These are phyloP conservation scores for Archegozetes longisetosus DNA, from an alignment of 1,140 invertebrate species.

Conservation along the genomic window DNA sequence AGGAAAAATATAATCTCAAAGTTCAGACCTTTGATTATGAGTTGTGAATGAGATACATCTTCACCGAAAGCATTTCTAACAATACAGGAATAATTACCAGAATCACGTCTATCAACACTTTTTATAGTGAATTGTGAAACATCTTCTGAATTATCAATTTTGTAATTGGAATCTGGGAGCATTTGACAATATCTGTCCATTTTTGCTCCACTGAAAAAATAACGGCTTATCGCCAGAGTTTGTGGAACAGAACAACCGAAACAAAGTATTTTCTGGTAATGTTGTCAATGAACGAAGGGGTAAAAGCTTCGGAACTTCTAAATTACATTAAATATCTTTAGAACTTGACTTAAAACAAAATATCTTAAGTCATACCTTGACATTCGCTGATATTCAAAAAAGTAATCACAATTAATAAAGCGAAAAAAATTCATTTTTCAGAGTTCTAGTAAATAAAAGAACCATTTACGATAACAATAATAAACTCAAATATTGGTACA, in stretches of 20 bases:
- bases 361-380: no score
- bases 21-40: background rate
- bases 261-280: background rate
- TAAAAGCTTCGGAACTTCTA: background rate
- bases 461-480: no score
- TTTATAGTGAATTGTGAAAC: background rate
- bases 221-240: background rate
- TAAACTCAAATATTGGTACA: no score
- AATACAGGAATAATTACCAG: constrained; percentile 21
- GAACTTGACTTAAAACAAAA: no score
- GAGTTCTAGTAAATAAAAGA: no score
- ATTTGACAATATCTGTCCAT: background rate
- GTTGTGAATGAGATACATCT: background rate
- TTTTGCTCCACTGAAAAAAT: background rate
- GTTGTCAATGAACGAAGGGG: background rate
- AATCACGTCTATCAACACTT: background rate
- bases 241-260: background rate
- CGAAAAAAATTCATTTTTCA: no score
- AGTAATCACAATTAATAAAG: no score
- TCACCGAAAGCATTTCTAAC: constrained; percentile 14
- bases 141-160: background rate
- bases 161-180: background rate
- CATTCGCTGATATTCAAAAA: no score
- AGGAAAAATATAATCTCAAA: background rate
- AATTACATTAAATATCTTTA: no score